These are phyloP conservation scores for Nomada ferruginata DNA, from an alignment of 2,888 invertebrate species.

Conservation along the genomic window DNA sequence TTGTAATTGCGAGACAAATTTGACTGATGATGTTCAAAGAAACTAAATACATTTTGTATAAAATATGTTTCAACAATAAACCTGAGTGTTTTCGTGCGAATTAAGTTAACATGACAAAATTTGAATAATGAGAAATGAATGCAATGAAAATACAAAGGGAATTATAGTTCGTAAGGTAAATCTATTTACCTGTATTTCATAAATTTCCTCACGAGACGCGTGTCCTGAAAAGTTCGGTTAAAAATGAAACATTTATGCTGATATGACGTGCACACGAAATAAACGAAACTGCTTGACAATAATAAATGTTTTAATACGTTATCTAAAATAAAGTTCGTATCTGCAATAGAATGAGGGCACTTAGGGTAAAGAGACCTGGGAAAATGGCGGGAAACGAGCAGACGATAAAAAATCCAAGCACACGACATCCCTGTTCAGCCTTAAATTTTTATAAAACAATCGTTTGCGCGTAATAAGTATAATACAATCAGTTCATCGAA, in stretches of 20 bases:
- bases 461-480: conserved; percentile 30
- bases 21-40: too few species aligned
- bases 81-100: too few species aligned
- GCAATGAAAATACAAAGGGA: not conserved
- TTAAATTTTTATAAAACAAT: conserved; percentile 51
- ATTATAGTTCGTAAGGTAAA: not conserved
- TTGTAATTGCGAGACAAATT: too few species aligned
- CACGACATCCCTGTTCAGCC: conserved; percentile 49
- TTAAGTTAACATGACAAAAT: too few species aligned
- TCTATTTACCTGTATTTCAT: not conserved
- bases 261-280: not conserved
- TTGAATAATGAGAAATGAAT: too few species aligned
- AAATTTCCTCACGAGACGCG: not conserved
- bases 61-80: too few species aligned
- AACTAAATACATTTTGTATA: too few species aligned
- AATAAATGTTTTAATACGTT: conserved; percentile 46
- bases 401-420: conserved; percentile 41
- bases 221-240: not conserved
- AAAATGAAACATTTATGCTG: not conserved
- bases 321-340: conserved; percentile 44
- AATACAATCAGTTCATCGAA: conserved; percentile 39
- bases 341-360: conserved; percentile 17
- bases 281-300: conserved; percentile 21
- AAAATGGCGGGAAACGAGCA: conserved; percentile 32
- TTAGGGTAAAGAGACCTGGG: conserved; percentile 15